Conservation (phyloP, 2,113 vertebrate genomes). For the Megaceryle torquata region DNA sequence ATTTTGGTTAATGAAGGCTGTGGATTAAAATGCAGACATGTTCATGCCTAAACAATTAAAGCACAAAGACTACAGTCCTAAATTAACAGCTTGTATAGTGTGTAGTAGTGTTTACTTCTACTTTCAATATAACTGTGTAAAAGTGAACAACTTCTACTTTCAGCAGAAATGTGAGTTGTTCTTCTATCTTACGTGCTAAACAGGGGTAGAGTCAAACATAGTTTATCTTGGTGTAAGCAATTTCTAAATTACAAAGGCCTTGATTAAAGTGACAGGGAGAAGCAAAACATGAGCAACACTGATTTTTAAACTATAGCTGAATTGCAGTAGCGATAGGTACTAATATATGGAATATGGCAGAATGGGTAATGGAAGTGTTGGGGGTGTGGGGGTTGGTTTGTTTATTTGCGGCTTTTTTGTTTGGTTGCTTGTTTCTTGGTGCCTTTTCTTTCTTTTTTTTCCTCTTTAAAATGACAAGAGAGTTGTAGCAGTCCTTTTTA, state of each 20-base stretch:
- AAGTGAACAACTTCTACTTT: not conserved
- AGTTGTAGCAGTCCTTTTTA: not conserved
- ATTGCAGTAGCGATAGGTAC: not conserved
- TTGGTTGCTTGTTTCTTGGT: too few species aligned
- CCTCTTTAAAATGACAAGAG: not conserved
- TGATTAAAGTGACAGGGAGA: not conserved
- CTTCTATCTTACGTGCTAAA: not conserved
- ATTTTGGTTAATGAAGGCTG: not conserved
- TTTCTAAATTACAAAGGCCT: not conserved
- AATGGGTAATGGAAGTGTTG: not conserved
- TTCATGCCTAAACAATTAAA: not conserved
- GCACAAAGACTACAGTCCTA: not conserved
- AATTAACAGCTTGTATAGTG: accelerated
- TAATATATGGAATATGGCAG: not conserved
- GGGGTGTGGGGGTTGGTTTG: too few species aligned
- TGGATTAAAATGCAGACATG: not conserved
- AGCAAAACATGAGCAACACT: not conserved
- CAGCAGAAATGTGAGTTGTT: not conserved
- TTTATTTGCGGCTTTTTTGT: too few species aligned
- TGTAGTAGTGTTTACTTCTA: not conserved
- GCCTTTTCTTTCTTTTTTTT: not conserved
- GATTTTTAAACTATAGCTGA: not conserved
- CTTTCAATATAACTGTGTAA: not conserved
- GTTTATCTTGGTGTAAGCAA: not conserved
- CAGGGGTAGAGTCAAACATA: not conserved